Evolutionary conservation across 2,888 invertebrate genomes (phyloP).

Genomic region (Oligia strigilis): DNA sequence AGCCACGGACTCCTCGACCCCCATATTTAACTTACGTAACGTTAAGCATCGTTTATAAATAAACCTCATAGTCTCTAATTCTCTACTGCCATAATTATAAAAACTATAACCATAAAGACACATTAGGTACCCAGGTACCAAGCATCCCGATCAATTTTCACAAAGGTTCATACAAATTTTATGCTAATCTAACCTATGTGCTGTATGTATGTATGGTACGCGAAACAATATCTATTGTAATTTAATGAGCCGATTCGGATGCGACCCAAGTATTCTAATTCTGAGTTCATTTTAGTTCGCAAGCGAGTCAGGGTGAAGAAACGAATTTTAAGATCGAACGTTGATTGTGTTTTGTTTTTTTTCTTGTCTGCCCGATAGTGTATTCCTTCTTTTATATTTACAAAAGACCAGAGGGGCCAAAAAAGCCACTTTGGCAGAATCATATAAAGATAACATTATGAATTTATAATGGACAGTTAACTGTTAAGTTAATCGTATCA

Average conservation of each 20-base stretch:
- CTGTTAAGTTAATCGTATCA: too few species aligned
- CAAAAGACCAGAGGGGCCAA: neutral
- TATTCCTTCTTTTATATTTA: neutral
- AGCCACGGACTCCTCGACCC: too few species aligned
- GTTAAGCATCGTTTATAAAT: neutral
- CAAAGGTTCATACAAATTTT: slow-evolving; percentile 48
- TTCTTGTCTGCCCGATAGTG: slow-evolving; percentile 14
- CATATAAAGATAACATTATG: too few species aligned
- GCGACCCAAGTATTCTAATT: slow-evolving; percentile 69
- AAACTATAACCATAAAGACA: neutral
- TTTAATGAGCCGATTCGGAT: slow-evolving; percentile 74
- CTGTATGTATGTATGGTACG: slow-evolving; percentile 40
- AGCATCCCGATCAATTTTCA: slow-evolving; percentile 34
- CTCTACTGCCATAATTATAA: neutral
- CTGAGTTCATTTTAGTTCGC: slow-evolving; percentile 55
- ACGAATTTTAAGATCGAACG: slow-evolving; percentile 48
- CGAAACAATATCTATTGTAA: slow-evolving; percentile 63
- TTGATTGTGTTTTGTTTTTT: slow-evolving; percentile 37
- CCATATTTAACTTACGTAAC: too few species aligned
- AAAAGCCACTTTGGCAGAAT: too few species aligned
- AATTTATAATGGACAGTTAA: too few species aligned
- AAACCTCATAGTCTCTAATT: neutral
- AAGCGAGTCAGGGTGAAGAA: slow-evolving; percentile 41
- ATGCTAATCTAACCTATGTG: slow-evolving; percentile 57
- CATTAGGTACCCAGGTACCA: neutral